Conservation (phyloP, 2,797 vertebrate genomes). For the Pseudochirops corinnae region DNA sequence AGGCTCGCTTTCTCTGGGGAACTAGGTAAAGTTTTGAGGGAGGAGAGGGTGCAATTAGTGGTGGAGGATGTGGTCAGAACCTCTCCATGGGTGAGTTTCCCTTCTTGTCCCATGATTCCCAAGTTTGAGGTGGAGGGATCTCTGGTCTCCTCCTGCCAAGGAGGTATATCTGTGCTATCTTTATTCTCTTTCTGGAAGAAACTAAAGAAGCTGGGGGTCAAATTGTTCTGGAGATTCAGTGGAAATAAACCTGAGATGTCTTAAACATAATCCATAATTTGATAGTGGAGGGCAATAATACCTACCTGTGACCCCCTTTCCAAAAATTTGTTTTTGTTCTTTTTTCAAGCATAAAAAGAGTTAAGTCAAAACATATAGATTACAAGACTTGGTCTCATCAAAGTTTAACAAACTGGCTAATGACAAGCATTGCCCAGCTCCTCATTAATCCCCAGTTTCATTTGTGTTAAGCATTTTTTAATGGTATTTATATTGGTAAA, state of each 20-base stretch:
- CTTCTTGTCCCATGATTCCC: neutral
- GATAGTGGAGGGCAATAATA: neutral
- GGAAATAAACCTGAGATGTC: neutral
- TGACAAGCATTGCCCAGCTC: neutral
- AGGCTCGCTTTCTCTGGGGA: neutral
- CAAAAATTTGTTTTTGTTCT: neutral
- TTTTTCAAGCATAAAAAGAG: neutral
- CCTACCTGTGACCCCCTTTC: neutral
- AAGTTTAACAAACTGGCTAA: neutral
- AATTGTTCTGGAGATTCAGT: neutral
- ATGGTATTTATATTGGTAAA: neutral
- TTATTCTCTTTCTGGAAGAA: neutral
- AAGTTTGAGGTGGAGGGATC: neutral
- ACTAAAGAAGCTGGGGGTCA: neutral
- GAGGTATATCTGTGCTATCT: neutral
- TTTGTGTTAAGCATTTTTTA: neutral
- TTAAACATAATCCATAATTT: constrained; percentile 7
- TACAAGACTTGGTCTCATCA: neutral
- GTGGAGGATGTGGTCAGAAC: neutral
- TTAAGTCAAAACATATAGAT: neutral
- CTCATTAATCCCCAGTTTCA: neutral
- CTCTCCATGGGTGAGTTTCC: neutral
- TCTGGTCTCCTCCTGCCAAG: neutral
- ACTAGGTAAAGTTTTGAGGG: neutral
- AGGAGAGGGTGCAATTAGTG: neutral